phyloP scores from a whole-genome alignment of 2,113 vertebrate genomes.

The Sylvilagus bachmani region DNA sequence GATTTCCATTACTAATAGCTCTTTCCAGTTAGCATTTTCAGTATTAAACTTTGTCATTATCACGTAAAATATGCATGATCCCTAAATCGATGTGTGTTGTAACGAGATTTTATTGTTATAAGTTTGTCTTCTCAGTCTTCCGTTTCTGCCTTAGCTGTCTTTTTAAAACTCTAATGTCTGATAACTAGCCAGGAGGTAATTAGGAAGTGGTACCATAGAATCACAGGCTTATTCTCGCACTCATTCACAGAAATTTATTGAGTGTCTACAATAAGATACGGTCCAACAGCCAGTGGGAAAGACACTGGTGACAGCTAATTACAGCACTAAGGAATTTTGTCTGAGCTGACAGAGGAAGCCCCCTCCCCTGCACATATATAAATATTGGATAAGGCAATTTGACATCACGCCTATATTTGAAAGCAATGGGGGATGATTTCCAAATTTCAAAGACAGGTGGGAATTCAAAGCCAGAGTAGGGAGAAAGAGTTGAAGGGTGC shows the following conservation, averaged over 20 bases:
- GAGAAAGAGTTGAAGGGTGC: not conserved
- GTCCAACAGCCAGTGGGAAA: constrained; percentile 18
- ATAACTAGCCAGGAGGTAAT: constrained; percentile 80
- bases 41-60: constrained; percentile 79
- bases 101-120: constrained; percentile 78
- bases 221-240: constrained; percentile 60
- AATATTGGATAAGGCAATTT: constrained; percentile 70
- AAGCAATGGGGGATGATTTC: not conserved
- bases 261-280: constrained; percentile 57
- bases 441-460: constrained; percentile 19
- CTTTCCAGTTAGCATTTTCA: constrained; percentile 73
- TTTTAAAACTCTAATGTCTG: constrained; percentile 72
- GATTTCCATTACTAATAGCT: constrained; percentile 76
- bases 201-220: constrained; percentile 73
- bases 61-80: constrained; percentile 83
- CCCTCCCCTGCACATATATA: not conserved
- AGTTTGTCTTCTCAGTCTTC: constrained; percentile 74
- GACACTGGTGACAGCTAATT: constrained; percentile 69
- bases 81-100: constrained; percentile 79
- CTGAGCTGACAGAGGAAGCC: constrained; percentile 31
- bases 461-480: not conserved
- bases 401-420: constrained; percentile 47
- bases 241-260: constrained; percentile 73
- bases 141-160: constrained; percentile 68
- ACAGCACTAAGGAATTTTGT: constrained; percentile 45